Evolutionary conservation across 2,797 vertebrate genomes (phyloP).

Genomic region (Otolemur crassicaudatus): DNA sequence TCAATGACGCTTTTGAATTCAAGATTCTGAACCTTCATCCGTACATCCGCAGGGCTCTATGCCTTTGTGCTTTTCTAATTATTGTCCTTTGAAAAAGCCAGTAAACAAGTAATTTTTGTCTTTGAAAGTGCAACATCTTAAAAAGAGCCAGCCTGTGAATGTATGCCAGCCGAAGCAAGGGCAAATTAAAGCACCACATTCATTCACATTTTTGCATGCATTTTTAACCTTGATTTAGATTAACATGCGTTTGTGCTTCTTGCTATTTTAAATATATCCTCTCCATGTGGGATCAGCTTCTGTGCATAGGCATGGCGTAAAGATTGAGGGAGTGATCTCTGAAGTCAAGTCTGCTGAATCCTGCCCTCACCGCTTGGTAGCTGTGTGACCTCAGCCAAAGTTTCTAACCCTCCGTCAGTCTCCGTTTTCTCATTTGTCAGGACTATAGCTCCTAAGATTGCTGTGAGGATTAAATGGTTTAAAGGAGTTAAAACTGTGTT

Average conservation of each 20-base stretch:
- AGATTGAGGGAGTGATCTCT: background rate
- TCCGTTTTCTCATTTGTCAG: background rate
- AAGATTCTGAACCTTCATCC: background rate
- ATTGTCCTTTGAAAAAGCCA: constrained; percentile 39
- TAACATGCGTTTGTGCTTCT: constrained; percentile 52
- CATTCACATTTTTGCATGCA: constrained; percentile 60
- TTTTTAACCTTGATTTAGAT: constrained; percentile 61
- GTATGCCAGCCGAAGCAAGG: constrained; percentile 43
- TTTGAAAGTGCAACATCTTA: constrained; percentile 56
- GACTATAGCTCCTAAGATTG: background rate
- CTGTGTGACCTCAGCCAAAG: background rate
- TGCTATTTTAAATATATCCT: constrained; percentile 60
- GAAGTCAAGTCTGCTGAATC: background rate
- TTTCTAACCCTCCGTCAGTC: background rate
- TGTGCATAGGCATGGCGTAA: background rate
- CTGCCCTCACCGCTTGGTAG: background rate
- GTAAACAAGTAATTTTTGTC: constrained; percentile 53
- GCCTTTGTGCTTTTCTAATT: background rate
- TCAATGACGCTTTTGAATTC: constrained; percentile 13
- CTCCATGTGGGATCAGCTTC: background rate
- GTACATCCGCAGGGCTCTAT: background rate
- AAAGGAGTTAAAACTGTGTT: background rate
- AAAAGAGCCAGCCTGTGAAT: constrained; percentile 48
- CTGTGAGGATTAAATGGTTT: background rate
- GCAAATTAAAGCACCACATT: constrained; percentile 40